A percentile compares a stretch with the other conserved stretches of the same genome.
phyloP scores from a whole-genome alignment of 2,888 invertebrate genomes.

The Idaea dimidiata region DNA sequence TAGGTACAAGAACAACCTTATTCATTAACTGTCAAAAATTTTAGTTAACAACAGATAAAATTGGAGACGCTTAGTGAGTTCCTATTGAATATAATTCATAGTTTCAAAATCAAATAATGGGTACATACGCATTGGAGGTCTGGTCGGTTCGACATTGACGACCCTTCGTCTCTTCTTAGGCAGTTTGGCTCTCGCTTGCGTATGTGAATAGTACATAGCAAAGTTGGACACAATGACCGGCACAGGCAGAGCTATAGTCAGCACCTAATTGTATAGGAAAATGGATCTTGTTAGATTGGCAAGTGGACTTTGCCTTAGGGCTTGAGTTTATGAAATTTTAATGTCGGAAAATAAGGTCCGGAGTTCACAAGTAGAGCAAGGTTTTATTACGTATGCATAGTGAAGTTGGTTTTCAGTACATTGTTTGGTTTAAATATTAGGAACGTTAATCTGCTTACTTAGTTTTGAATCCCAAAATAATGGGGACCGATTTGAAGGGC shows the following conservation, averaged over 20 bases:
- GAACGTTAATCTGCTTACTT: neutral
- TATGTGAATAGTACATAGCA: conserved; percentile 97
- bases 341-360: conserved; percentile 26
- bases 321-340: conserved; percentile 26
- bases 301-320: conserved; percentile 17
- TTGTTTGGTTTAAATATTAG: conserved; percentile 1
- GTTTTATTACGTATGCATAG: conserved; percentile 24
- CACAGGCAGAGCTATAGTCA: conserved; percentile 99
- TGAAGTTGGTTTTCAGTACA: conserved; percentile 11
- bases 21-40: too few relatives aligned
- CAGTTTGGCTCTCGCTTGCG: conserved; percentile 98
- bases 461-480: neutral
- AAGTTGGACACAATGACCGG: conserved; percentile 99
- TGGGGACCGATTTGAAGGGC: neutral
- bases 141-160: conserved; percentile 95
- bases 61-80: too few relatives aligned
- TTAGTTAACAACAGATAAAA: too few relatives aligned
- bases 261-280: conserved; percentile 56
- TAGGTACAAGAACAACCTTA: too few relatives aligned
- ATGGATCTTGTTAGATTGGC: conserved; percentile 19
- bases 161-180: conserved; percentile 99
- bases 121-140: conserved; percentile 82
- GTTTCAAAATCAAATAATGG: neutral
- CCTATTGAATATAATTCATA: neutral
- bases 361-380: conserved; percentile 26